These are phyloP conservation scores for Tiaroga cobitis DNA, from an alignment of 2,797 vertebrate genomes.

Conservation along the genomic window DNA sequence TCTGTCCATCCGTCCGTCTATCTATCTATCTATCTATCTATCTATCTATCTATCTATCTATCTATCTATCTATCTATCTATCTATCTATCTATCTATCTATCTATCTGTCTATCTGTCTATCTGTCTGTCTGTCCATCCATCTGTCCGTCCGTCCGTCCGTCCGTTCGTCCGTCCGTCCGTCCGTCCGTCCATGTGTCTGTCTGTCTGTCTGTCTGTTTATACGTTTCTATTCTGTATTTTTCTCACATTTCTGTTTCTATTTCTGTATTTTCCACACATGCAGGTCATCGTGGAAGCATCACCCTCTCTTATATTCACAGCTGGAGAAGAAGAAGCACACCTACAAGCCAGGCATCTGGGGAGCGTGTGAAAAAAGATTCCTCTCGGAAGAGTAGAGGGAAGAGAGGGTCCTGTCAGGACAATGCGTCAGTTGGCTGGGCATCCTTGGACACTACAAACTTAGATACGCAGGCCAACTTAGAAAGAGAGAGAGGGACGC, in stretches of 20 bases:
- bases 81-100: fast-evolving
- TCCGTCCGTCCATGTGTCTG: fast-evolving
- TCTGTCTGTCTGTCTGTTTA: neutral
- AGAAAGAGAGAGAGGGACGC: constrained; percentile 33
- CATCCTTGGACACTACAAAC: constrained; percentile 34
- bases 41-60: neutral
- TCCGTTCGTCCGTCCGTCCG: too few species aligned
- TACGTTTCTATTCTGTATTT: neutral
- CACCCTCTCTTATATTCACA: constrained; percentile 54
- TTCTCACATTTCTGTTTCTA: neutral
- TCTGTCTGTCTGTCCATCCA: neutral
- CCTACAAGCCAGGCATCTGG: neutral
- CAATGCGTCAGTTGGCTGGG: constrained; percentile 57
- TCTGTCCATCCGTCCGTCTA: neutral
- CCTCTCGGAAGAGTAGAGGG: constrained; percentile 13
- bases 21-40: neutral
- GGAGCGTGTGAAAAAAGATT: constrained; percentile 29
- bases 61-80: neutral
- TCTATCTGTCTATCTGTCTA: neutral
- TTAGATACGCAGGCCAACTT: constrained; percentile 50
- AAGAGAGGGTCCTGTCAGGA: constrained; percentile 35
- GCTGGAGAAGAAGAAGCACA: constrained; percentile 56
- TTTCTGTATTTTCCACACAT: constrained; percentile 4
- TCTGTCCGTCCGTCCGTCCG: neutral
- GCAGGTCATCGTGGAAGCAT: constrained; percentile 53